Evolutionary conservation across 2,888 invertebrate genomes (phyloP), one percentile per base, ranked within the genome.

Genomic region (Pristionchus maxplancki): DNA sequence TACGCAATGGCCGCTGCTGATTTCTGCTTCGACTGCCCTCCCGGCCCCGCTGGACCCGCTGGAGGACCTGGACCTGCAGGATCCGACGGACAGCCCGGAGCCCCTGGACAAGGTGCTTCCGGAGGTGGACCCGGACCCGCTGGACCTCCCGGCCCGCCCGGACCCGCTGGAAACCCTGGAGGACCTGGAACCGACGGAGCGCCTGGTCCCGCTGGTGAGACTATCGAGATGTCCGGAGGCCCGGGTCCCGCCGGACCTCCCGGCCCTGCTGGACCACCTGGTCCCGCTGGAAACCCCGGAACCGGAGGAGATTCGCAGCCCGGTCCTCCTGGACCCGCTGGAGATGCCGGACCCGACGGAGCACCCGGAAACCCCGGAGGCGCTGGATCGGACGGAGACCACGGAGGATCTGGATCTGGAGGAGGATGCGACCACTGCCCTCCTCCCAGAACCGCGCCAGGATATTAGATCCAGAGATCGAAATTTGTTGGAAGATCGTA

Each of bases 61-160:
- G 93, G 93, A 90, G 89, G 88, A 64, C 89, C 92, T 64, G 93
- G 93, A 90, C 89, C 90, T 40, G 88, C 91, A 24, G 93, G 93
- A 89, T 91, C 90, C 34, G 88, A 91, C 31, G 93, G 93, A 90
- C 87, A 89, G 67, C 90, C 91, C 40, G 93, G 93, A 90, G 89
- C 89, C 13, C 89, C 90, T 28, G 93, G 93, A 89, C 89, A 89
- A 90, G 96, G 97, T 95, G 97, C 88, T 78, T 89, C 89, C 5
- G 91, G 90, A 81, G 89, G 90, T 48, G 90, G 90, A 28, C 67
- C 87, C 11, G 90, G 90, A 88, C 90, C 90, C 88, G 90, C 92
- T 28, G 93, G 93, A 89, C 91, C 92, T 83, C 90, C 92, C 85
- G 92, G 92, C 86, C 91, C 91, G 48, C 89, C 92, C 78, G 92